Conservation (phyloP, 2,888 invertebrate species). For the Pterostichus madidus region DNA sequence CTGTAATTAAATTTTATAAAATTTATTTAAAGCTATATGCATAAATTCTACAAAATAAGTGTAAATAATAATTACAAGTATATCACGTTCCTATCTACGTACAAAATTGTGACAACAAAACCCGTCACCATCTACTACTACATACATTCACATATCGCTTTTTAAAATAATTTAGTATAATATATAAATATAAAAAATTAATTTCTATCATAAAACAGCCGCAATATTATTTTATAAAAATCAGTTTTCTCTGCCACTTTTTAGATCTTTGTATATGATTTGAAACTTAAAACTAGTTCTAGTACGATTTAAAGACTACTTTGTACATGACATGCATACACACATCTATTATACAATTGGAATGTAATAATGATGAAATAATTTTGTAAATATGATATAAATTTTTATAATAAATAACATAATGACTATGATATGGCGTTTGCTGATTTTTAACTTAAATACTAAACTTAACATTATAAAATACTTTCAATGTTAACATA, state of each 20-base stretch:
- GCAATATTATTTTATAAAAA: slow-evolving; percentile 54
- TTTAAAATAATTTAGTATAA: slow-evolving; percentile 27
- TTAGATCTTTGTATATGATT: slow-evolving; percentile 40
- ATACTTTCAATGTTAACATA: background rate
- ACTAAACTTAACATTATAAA: background rate
- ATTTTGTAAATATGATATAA: slow-evolving; percentile 15
- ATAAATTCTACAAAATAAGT: slow-evolving; percentile 40
- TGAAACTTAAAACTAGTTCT: slow-evolving; percentile 28
- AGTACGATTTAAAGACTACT: slow-evolving; percentile 13
- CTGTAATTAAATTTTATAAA: slow-evolving; percentile 29
- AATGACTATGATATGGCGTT: slow-evolving; percentile 45
- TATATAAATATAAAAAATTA: slow-evolving; percentile 59
- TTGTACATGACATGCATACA: slow-evolving; percentile 50
- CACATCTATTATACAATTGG: slow-evolving; percentile 15
- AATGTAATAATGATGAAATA: slow-evolving; percentile 21
- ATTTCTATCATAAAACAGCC: slow-evolving; percentile 53
- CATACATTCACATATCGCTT: slow-evolving; percentile 17
- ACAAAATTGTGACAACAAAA: slow-evolving; percentile 52
- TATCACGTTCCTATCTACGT: slow-evolving; percentile 50
- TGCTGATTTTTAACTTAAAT: slow-evolving; percentile 1
- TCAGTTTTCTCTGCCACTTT: slow-evolving; percentile 19
- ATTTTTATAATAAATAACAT: slow-evolving; percentile 28
- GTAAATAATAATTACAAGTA: slow-evolving; percentile 32
- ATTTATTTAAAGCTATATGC: slow-evolving; percentile 45
- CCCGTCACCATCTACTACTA: slow-evolving; percentile 50